These are phyloP conservation scores for Bradypodion pumilum DNA, from an alignment of 2,797 vertebrate species.

Conservation along the genomic window DNA sequence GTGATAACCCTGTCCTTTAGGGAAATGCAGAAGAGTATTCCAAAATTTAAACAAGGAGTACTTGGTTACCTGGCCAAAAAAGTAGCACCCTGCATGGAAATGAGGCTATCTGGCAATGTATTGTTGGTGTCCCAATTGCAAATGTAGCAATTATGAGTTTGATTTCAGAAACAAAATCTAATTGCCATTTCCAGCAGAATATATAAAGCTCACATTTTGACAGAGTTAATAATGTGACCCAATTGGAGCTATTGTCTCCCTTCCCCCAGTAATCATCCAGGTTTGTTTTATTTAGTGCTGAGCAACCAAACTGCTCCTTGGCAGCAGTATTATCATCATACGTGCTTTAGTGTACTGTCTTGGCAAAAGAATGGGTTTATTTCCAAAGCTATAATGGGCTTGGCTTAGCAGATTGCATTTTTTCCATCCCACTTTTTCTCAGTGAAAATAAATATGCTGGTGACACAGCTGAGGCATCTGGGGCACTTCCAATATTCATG, in stretches of 20 bases:
- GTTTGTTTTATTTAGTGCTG: neutral
- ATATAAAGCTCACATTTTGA: neutral
- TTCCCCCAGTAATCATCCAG: neutral
- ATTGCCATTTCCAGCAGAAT: neutral
- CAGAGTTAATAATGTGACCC: neutral
- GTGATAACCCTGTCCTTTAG: too few species aligned
- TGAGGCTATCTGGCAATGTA: neutral
- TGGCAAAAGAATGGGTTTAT: constrained; percentile 45
- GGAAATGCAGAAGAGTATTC: too few species aligned
- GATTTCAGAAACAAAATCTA: neutral
- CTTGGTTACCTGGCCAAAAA: too few species aligned
- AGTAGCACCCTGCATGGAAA: neutral
- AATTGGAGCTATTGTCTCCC: neutral
- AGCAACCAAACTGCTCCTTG: neutral
- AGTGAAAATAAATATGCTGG: constrained; percentile 4
- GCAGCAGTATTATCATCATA: constrained; percentile 10
- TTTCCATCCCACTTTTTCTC: constrained; percentile 41
- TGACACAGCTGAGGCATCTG: constrained; percentile 46
- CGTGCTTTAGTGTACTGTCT: constrained; percentile 43
- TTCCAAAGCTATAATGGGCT: constrained; percentile 43
- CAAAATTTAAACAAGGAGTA: too few species aligned
- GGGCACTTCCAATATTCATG: constrained; percentile 5
- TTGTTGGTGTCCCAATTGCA: neutral
- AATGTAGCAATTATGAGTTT: neutral
- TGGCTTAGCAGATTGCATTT: constrained; percentile 37